phyloP scores from a whole-genome alignment of 2,888 invertebrate genomes.

The Hirtodrosophila trivittata region DNA sequence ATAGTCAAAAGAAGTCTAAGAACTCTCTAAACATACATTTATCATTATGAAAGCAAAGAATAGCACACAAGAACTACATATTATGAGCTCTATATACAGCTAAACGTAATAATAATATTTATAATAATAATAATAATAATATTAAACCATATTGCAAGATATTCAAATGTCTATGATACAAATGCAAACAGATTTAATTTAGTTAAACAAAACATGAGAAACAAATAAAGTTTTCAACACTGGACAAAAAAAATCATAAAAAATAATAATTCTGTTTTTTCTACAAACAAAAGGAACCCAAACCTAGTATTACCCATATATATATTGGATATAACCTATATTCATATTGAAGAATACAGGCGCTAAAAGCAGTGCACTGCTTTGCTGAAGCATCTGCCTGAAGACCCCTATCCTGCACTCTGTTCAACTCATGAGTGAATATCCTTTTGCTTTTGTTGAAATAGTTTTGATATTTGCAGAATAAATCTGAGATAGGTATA shows the following conservation, averaged over 20 bases:
- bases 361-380: no score
- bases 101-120: neutral
- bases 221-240: slow-evolving; percentile 68
- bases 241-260: slow-evolving; percentile 31
- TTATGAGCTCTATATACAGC: slow-evolving; percentile 28
- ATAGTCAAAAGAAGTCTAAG: neutral
- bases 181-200: slow-evolving; percentile 68
- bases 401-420: no score
- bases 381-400: no score
- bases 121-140: slow-evolving; percentile 23
- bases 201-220: slow-evolving; percentile 56
- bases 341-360: no score
- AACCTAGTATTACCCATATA: no score
- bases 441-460: no score
- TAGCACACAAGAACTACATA: slow-evolving; percentile 16
- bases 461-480: no score
- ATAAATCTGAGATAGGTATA: no score
- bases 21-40: slow-evolving; percentile 9
- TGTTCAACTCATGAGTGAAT: no score
- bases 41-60: slow-evolving; percentile 20
- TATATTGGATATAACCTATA: no score
- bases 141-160: slow-evolving; percentile 50
- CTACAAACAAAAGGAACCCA: no score
- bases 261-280: neutral
- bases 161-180: slow-evolving; percentile 38